Evolutionary conservation across 1,140 invertebrate genomes (phyloP).

Genomic region (Nebria ingens): DNA sequence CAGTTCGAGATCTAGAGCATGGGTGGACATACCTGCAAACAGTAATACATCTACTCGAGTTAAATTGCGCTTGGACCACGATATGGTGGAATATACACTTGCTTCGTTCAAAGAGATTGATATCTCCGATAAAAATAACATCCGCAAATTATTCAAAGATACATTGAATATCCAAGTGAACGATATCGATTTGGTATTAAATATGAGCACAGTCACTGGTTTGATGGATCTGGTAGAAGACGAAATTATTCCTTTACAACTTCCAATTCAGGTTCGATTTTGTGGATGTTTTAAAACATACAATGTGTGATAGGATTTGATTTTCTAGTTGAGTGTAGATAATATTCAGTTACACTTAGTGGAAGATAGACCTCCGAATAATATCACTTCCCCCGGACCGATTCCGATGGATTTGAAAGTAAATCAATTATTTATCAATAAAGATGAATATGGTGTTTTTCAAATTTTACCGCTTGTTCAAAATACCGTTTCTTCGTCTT

Average conservation of each 20-base stretch:
- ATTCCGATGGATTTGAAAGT: conserved; percentile 69
- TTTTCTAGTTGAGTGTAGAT: conserved; percentile 42
- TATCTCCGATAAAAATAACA: conserved; percentile 35
- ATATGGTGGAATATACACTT: conserved; percentile 27
- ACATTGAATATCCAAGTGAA: conserved; percentile 50
- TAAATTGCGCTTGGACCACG: conserved; percentile 49
- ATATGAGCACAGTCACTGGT: conserved; percentile 69
- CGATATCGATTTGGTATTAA: conserved; percentile 57
- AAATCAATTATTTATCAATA: conserved; percentile 51
- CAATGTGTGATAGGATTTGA: background rate
- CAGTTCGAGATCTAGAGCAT: conserved; percentile 55
- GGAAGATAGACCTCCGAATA: conserved; percentile 70
- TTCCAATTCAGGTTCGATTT: conserved; percentile 61
- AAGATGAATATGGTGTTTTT: conserved; percentile 60
- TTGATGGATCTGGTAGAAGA: conserved; percentile 76
- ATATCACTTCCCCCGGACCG: conserved; percentile 72
- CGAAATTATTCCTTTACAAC: conserved; percentile 64
- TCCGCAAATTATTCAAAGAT: conserved; percentile 34
- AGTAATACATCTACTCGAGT: conserved; percentile 25
- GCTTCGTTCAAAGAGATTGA: conserved; percentile 21
- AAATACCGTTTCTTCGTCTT: conserved; percentile 2
- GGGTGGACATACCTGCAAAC: conserved; percentile 50
- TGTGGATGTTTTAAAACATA: no score
- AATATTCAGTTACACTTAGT: conserved; percentile 56
- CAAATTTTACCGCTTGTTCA: conserved; percentile 48